phyloP scores from a whole-genome alignment of 2,888 invertebrate species.

The Apamea anceps region DNA sequence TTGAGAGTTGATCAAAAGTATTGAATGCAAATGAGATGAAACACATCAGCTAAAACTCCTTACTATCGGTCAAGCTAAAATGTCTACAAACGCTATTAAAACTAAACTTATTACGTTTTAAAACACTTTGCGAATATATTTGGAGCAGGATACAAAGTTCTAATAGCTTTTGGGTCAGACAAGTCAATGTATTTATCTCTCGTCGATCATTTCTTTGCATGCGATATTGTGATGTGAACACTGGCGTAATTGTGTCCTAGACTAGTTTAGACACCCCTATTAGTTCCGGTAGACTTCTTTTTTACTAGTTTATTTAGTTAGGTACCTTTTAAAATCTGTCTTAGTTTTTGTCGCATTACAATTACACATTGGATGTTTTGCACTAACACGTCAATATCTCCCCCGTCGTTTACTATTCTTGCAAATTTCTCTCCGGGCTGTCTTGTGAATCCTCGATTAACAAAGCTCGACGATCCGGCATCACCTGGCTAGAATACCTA shows the following conservation, averaged over 20 bases:
- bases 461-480: not conserved
- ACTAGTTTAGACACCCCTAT: slow-evolving; percentile 73
- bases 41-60: slow-evolving; percentile 5
- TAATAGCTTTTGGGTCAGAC: slow-evolving; percentile 49
- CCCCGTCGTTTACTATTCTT: slow-evolving; percentile 43
- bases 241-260: slow-evolving; percentile 87
- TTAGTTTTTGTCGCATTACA: slow-evolving; percentile 67
- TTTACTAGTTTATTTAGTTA: slow-evolving; percentile 56
- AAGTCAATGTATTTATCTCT: slow-evolving; percentile 32
- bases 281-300: slow-evolving; percentile 71
- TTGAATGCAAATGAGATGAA: slow-evolving; percentile 17
- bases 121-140: not conserved
- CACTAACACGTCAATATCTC: slow-evolving; percentile 72
- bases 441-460: not conserved
- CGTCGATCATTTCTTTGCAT: slow-evolving; percentile 73
- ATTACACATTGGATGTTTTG: slow-evolving; percentile 72
- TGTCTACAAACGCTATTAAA: slow-evolving; percentile 57
- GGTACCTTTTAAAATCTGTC: slow-evolving; percentile 23
- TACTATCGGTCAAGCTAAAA: slow-evolving; percentile 24
- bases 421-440: not conserved
- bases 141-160: slow-evolving; percentile 33
- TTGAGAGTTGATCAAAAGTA: slow-evolving; percentile 13
- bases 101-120: not conserved
- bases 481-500: not conserved
- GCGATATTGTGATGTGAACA: slow-evolving; percentile 77